phyloP scores from a whole-genome alignment of 2,888 invertebrate species.

The Orthosia cruda region DNA sequence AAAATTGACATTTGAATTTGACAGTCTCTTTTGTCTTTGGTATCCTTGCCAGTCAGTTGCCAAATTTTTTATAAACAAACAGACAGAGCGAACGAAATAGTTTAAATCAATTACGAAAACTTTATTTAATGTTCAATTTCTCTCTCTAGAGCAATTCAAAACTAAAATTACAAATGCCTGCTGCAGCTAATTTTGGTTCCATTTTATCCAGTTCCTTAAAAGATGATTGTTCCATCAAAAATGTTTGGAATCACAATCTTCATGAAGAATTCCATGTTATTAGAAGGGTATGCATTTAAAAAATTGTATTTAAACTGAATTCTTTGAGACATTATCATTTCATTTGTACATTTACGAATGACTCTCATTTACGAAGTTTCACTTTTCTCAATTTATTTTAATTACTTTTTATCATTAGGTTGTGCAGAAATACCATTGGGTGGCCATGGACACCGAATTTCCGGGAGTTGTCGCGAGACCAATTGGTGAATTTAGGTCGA shows the following conservation, averaged over 20 bases:
- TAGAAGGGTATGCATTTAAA: conserved; percentile 94
- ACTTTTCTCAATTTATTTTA: background rate
- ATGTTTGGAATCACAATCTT: conserved; percentile 99
- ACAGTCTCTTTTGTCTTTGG: conserved; percentile 3
- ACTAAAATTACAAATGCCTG: conserved; percentile 91
- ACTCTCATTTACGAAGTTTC: too few species aligned
- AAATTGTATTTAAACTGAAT: background rate
- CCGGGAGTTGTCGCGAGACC: conserved; percentile 99
- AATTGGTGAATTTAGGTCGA: conserved; percentile 98
- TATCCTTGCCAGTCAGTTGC: too few species aligned
- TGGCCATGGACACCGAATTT: conserved; percentile 99
- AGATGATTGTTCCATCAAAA: conserved; percentile 98
- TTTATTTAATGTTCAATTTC: background rate
- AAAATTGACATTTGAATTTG: background rate
- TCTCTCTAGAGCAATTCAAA: conserved; percentile 27
- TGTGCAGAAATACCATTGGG: conserved; percentile 96
- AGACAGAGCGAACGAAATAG: background rate
- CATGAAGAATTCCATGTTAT: conserved; percentile 99
- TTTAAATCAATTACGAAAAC: background rate
- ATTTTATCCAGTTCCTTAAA: conserved; percentile 89
- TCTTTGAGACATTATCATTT: background rate
- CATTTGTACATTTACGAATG: background rate
- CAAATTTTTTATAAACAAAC: conserved; percentile 15
- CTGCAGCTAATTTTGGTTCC: conserved; percentile 93
- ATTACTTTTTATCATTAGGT: conserved; percentile 85